Percentiles rank a stretch among this genome's conserved stretches.
phyloP scores from a whole-genome alignment of 2,113 vertebrate genomes.

The Tylochromis polylepis region DNA sequence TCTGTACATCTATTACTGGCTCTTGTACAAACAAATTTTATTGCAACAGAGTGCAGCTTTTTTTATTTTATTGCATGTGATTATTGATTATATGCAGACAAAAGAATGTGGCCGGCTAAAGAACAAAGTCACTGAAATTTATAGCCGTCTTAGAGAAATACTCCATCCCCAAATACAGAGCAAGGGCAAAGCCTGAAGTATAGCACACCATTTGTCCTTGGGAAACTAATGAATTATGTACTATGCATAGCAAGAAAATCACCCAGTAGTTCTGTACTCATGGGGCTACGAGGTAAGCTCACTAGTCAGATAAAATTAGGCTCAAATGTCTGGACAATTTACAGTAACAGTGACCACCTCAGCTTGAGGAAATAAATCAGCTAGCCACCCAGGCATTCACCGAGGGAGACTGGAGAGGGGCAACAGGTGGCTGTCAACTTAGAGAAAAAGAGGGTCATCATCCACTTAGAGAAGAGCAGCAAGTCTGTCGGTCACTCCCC shows the following conservation, averaged over 20 bases:
- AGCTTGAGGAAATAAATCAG: slow-evolving; percentile 40
- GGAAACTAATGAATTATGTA: slow-evolving; percentile 39
- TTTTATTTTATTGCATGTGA: not conserved
- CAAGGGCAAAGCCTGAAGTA: not conserved
- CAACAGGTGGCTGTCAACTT: slow-evolving; percentile 69
- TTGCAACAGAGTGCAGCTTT: not conserved
- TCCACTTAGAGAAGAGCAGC: slow-evolving; percentile 43
- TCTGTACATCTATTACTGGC: not conserved
- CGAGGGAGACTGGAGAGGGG: slow-evolving; percentile 22
- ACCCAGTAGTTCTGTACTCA: slow-evolving; percentile 37
- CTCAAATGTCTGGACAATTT: slow-evolving; percentile 59
- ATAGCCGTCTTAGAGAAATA: not conserved
- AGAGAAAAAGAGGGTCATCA: slow-evolving; percentile 51
- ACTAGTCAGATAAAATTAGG: slow-evolving; percentile 61
- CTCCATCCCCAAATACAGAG: not conserved
- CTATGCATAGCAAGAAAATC: slow-evolving; percentile 20
- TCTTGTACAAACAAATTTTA: not conserved
- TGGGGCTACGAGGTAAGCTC: slow-evolving; percentile 40
- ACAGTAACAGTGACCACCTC: slow-evolving; percentile 52
- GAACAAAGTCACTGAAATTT: not conserved
- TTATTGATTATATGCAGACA: not conserved
- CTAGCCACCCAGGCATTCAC: slow-evolving; percentile 2
- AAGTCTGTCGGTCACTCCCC: slow-evolving; percentile 28
- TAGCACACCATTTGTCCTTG: slow-evolving; percentile 15
- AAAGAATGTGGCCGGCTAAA: not conserved